Conservation (phyloP, 2,888 invertebrate genomes). For the Orthosia gothica region DNA sequence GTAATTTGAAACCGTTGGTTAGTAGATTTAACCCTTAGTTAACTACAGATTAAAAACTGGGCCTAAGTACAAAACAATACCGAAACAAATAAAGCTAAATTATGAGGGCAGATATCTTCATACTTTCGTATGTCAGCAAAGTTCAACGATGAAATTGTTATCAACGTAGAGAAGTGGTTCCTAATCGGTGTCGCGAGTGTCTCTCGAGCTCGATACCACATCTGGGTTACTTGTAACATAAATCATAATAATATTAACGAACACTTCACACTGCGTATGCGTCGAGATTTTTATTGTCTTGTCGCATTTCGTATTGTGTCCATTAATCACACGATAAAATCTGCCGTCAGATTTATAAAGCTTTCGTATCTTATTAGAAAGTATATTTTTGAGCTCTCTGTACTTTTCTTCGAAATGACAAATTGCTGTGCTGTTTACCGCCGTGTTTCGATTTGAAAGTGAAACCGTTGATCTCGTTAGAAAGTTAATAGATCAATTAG, state of each 20-base stretch:
- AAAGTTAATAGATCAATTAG: conserved; percentile 27
- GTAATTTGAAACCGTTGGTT: too few relatives aligned
- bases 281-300: conserved; percentile 63
- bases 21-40: too few relatives aligned
- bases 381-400: conserved; percentile 46
- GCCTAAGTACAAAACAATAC: conserved; percentile 13
- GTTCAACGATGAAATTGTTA: conserved; percentile 69
- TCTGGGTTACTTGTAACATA: conserved; percentile 84
- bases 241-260: conserved; percentile 85
- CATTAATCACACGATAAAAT: conserved; percentile 60
- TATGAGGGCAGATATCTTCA: conserved; percentile 37
- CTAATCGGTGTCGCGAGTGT: conserved; percentile 82
- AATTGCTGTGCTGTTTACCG: conserved; percentile 33
- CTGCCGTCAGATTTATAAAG: conserved; percentile 44
- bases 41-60: too few relatives aligned
- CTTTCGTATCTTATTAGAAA: conserved; percentile 63
- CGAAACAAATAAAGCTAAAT: conserved; percentile 22
- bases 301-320: conserved; percentile 57
- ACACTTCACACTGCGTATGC: conserved; percentile 69
- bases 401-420: conserved; percentile 50
- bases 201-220: conserved; percentile 67
- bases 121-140: conserved; percentile 50
- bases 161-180: conserved; percentile 71
- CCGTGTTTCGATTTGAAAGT: conserved; percentile 33
- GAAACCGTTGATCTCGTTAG: conserved; percentile 29